Percentiles rank a stretch among this genome's conserved stretches.
These are phyloP conservation scores for Cyclophora albipunctata DNA, from an alignment of 2,888 invertebrate genomes.

Conservation along the genomic window DNA sequence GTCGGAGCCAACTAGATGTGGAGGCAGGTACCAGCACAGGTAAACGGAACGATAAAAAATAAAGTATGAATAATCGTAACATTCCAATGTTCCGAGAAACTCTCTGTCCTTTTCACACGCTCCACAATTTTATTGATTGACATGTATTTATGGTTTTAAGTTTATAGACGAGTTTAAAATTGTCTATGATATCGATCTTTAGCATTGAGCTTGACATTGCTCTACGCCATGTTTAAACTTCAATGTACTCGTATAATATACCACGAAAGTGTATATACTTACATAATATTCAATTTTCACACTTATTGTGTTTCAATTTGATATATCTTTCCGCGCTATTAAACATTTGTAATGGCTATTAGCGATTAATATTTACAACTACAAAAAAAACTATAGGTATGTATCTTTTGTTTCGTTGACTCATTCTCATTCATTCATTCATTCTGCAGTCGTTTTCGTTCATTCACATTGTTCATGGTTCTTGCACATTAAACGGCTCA, in stretches of 20 bases:
- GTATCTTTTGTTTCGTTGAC: background rate
- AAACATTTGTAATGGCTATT: background rate
- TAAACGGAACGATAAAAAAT: too few relatives aligned
- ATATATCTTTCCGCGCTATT: background rate
- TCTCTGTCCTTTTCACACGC: too few relatives aligned
- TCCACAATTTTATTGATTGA: too few relatives aligned
- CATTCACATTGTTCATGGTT: slow-evolving; percentile 3
- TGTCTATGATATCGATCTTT: too few relatives aligned
- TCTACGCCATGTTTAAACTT: background rate
- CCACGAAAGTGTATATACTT: background rate
- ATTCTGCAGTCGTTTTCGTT: background rate
- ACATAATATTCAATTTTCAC: background rate
- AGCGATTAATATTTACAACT: background rate
- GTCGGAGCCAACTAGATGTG: too few relatives aligned
- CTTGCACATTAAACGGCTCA: background rate
- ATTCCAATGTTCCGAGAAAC: too few relatives aligned
- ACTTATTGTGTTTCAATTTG: background rate
- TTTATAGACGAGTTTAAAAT: too few relatives aligned
- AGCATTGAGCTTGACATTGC: background rate
- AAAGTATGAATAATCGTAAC: too few relatives aligned
- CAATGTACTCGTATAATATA: background rate
- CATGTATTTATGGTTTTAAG: too few relatives aligned
- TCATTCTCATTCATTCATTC: slow-evolving; percentile 4
- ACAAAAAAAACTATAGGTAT: background rate
- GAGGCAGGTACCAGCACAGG: too few relatives aligned